Evolutionary conservation across 2,797 vertebrate species (phyloP), one percentile per base, ranked within the genome.

Genomic region (Trichosurus vulpecula): DNA sequence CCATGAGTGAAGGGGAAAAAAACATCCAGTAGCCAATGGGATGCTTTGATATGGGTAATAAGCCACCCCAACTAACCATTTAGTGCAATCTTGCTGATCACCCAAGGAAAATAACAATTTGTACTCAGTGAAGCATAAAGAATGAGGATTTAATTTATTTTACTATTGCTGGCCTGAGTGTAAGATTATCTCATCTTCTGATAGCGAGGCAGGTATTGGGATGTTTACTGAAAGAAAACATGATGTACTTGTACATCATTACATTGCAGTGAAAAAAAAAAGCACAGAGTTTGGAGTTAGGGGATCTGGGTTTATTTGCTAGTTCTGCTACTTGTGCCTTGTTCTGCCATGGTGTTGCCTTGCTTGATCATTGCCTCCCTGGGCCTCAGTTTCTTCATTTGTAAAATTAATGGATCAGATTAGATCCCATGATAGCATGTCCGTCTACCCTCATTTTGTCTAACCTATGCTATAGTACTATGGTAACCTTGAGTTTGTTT

Each of bases 391-490:
- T 51, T 87, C 74, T 27, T 87, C 51, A 87, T 51, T 87, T 87
- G 25, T 51, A 47, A 51, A 87, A 87, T 87, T 51, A 87, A 1
- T 74, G n/a, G 35, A 74, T 74, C 22, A 19, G n/a, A 74, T 2
- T 27, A 87, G 10, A 87, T 30, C 22, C 3, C 29, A 51, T 41
- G 31, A 87, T 3, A 51, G 41, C 41, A 81, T 51, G 25, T 27
- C 3, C 25, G 0, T 47, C 2, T 1, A 92, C 90, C 89, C 74
- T 87, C 27, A 93, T 22, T 57, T 91, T 92, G 4, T 10, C n/a
- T 96, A 93, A 93, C 9, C 10, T 89, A 94, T 22, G 95, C 9
- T 93, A 41, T 52, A 94, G 31, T 35, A 90, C 93, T 35, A 54
- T 54, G 61, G 92, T 95, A 93, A 81, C 94, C 90, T 8, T 92